A percentile compares a stretch with the other conserved stretches of the same genome.
Conservation (phyloP, 2,113 vertebrate species). For the Strigops habroptila region DNA sequence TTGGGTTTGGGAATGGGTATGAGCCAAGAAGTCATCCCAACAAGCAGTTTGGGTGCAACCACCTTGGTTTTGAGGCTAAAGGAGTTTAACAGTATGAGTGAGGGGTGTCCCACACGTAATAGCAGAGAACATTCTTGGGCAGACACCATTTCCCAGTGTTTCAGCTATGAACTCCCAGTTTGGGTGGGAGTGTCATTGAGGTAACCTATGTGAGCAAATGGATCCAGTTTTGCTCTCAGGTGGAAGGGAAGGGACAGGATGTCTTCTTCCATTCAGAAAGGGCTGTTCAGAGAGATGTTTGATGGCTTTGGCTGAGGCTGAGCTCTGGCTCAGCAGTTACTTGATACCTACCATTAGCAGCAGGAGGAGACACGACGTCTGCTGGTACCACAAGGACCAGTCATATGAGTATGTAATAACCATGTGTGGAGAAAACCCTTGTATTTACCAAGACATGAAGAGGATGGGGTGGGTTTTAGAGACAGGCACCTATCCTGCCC, state of each 20-base stretch:
- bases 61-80: not conserved
- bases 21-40: not conserved
- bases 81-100: not conserved
- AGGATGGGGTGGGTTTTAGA: not conserved
- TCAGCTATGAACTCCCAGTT: not conserved
- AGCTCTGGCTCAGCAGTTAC: not conserved
- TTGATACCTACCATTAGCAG: not conserved
- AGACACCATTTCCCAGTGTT: not conserved
- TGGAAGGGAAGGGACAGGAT: not conserved
- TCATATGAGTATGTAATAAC: not conserved
- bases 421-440: not conserved
- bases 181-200: not conserved
- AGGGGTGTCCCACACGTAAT: not conserved
- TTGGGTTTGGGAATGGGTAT: not conserved
- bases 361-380: not conserved
- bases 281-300: not conserved
- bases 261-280: not conserved
- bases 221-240: not conserved
- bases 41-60: not conserved
- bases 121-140: not conserved
- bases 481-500: not conserved
- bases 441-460: not conserved
- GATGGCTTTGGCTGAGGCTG: not conserved
- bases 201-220: not conserved
- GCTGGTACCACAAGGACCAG: rapidly evolving